Evolutionary conservation across 2,113 vertebrate species (phyloP).

Genomic region (Dipodomys ordii): DNA sequence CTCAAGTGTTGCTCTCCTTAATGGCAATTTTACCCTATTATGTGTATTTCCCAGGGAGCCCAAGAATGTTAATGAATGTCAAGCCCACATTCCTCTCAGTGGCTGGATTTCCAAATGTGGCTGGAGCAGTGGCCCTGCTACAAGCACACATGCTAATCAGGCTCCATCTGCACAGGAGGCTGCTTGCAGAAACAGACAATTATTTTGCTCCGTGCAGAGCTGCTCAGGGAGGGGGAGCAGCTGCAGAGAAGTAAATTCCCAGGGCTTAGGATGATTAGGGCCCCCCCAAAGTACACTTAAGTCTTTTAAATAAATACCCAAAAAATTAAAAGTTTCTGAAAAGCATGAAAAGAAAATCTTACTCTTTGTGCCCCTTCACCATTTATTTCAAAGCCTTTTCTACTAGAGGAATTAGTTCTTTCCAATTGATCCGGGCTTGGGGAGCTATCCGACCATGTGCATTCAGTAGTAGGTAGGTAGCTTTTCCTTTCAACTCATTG

Average conservation of each 20-base stretch:
- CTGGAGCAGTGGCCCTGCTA: slow-evolving; percentile 77
- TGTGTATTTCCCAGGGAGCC: slow-evolving; percentile 74
- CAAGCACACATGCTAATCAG: slow-evolving; percentile 79
- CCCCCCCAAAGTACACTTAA: slow-evolving; percentile 81
- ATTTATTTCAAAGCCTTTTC: slow-evolving; percentile 80
- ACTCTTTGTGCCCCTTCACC: slow-evolving; percentile 71
- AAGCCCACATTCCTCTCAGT: slow-evolving; percentile 78
- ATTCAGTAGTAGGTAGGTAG: slow-evolving; percentile 66
- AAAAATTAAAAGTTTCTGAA: slow-evolving; percentile 79
- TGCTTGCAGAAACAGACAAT: slow-evolving; percentile 85
- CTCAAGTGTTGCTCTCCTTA: slow-evolving; percentile 73
- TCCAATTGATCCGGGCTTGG: slow-evolving; percentile 65
- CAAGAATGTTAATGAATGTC: slow-evolving; percentile 77
- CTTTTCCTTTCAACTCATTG: slow-evolving; percentile 83
- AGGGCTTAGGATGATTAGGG: slow-evolving; percentile 83
- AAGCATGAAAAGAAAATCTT: slow-evolving; percentile 80
- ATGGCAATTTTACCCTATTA: slow-evolving; percentile 82
- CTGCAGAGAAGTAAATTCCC: slow-evolving; percentile 87
- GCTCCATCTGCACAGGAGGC: slow-evolving; percentile 83
- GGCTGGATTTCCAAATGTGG: slow-evolving; percentile 79
- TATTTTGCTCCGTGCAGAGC: slow-evolving; percentile 80
- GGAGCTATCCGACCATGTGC: slow-evolving; percentile 46
- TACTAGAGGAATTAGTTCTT: slow-evolving; percentile 76
- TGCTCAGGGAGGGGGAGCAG: slow-evolving; percentile 84
- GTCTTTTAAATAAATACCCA: slow-evolving; percentile 86